These are phyloP conservation scores for Stomorhina lunata DNA, from an alignment of 2,888 invertebrate genomes.

Conservation along the genomic window DNA sequence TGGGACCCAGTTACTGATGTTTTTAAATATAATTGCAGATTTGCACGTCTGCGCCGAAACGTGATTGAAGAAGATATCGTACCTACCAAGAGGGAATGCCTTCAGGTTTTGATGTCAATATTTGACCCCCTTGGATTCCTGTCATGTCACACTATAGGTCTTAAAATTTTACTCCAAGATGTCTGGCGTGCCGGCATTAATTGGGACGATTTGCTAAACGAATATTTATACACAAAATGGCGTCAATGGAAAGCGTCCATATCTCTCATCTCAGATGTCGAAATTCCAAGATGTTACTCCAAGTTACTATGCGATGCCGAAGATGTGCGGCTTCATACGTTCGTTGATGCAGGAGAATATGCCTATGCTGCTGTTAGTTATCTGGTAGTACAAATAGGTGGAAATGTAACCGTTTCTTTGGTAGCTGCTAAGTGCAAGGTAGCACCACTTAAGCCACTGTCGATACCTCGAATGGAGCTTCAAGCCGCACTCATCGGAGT, in stretches of 20 bases:
- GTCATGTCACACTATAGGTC: constrained; percentile 49
- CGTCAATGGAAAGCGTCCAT: constrained; percentile 52
- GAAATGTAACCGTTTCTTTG: background rate
- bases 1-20: constrained; percentile 51
- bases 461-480: constrained; percentile 5
- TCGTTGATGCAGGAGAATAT: constrained; percentile 61
- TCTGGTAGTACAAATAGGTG: constrained; percentile 8
- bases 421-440: constrained; percentile 6
- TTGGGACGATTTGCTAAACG: constrained; percentile 54
- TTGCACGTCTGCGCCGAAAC: constrained; percentile 49
- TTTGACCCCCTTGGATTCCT: constrained; percentile 63
- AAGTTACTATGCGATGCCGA: background rate
- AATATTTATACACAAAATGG: constrained; percentile 42
- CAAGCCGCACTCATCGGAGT: constrained; percentile 2
- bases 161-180: constrained; percentile 64
- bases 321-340: constrained; percentile 54
- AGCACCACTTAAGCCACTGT: background rate
- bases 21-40: constrained; percentile 64
- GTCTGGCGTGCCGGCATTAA: constrained; percentile 65
- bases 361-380: constrained; percentile 45
- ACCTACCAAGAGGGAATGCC: constrained; percentile 55
- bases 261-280: constrained; percentile 34
- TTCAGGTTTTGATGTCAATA: constrained; percentile 58
- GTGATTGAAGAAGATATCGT: constrained; percentile 15
- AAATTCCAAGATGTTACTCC: constrained; percentile 59